These are phyloP conservation scores for Pseudomugil gertrudae DNA, from an alignment of 2,797 vertebrate species.

Conservation along the genomic window DNA sequence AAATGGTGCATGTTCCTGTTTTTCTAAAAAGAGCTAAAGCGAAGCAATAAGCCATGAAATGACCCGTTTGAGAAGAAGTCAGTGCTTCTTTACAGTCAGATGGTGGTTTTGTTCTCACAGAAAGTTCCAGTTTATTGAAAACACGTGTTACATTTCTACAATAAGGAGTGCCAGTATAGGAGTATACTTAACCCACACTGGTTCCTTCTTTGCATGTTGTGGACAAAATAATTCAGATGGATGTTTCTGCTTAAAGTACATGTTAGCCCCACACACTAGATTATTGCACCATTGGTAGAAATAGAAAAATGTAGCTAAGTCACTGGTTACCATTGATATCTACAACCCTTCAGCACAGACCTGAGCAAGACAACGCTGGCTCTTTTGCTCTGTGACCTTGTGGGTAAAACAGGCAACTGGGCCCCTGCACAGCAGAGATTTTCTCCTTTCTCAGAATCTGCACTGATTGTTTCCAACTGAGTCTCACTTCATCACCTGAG, in stretches of 20 bases:
- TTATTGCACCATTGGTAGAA: not conserved
- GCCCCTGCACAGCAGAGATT: slow-evolving; percentile 6
- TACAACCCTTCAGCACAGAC: slow-evolving; percentile 2
- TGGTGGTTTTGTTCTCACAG: not conserved
- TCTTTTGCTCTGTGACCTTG: slow-evolving; percentile 29
- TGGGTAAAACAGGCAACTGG: not conserved
- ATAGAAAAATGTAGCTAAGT: slow-evolving; percentile 20
- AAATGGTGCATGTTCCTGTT: slow-evolving; percentile 33
- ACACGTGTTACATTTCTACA: not conserved
- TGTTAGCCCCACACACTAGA: slow-evolving; percentile 2
- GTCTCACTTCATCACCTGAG: slow-evolving; percentile 35
- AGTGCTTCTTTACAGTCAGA: slow-evolving; percentile 14
- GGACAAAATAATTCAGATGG: not conserved
- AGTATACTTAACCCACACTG: not conserved
- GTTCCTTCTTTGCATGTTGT: not conserved
- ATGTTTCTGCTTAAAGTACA: not conserved
- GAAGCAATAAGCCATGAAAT: slow-evolving; percentile 59
- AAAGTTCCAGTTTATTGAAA: slow-evolving; percentile 3
- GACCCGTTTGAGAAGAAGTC: slow-evolving; percentile 31
- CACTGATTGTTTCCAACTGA: slow-evolving; percentile 43
- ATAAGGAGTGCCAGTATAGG: not conserved
- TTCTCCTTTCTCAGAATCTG: slow-evolving; percentile 39
- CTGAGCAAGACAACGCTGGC: slow-evolving; percentile 20
- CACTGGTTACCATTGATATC: slow-evolving; percentile 37
- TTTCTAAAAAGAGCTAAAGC: slow-evolving; percentile 35